A percentile compares a stretch with the other conserved stretches of the same genome.
phyloP scores from a whole-genome alignment of 2,888 invertebrate genomes.

The Acrobasis repandana region DNA sequence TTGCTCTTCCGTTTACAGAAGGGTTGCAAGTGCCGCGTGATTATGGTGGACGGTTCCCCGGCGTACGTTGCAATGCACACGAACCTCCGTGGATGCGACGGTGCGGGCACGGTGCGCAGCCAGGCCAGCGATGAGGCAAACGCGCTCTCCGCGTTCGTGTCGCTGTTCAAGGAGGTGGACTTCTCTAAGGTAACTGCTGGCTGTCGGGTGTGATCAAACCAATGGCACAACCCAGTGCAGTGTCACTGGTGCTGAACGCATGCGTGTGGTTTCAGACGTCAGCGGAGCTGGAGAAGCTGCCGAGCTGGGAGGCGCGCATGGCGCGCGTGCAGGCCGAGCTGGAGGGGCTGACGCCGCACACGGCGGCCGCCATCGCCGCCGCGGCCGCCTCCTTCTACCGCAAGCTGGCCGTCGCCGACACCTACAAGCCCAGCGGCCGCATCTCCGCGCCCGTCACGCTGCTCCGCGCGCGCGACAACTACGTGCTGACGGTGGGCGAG shows the following conservation, averaged over 20 bases:
- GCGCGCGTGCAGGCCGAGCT: slow-evolving; percentile 76
- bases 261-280: slow-evolving; percentile 63
- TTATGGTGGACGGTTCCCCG: slow-evolving; percentile 96
- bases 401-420: slow-evolving; percentile 90
- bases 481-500: slow-evolving; percentile 87
- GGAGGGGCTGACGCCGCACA: slow-evolving; percentile 67
- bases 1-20: slow-evolving; percentile 38
- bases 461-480: slow-evolving; percentile 94
- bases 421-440: slow-evolving; percentile 86
- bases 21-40: slow-evolving; percentile 83
- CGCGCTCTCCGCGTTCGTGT: slow-evolving; percentile 91
- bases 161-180: slow-evolving; percentile 90
- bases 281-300: slow-evolving; percentile 82
- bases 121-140: slow-evolving; percentile 85
- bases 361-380: slow-evolving; percentile 82
- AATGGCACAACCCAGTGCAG: too few relatives aligned
- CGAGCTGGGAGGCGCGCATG: slow-evolving; percentile 84
- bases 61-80: slow-evolving; percentile 91
- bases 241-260: too few relatives aligned
- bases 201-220: too few relatives aligned
- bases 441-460: slow-evolving; percentile 89
- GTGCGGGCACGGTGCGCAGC: slow-evolving; percentile 74
- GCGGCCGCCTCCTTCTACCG: slow-evolving; percentile 92
- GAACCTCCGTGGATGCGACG: slow-evolving; percentile 83
- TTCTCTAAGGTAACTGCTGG: slow-evolving; percentile 73